phyloP scores from a whole-genome alignment of 2,113 vertebrate species.

The Myrmophylax atrothorax region DNA sequence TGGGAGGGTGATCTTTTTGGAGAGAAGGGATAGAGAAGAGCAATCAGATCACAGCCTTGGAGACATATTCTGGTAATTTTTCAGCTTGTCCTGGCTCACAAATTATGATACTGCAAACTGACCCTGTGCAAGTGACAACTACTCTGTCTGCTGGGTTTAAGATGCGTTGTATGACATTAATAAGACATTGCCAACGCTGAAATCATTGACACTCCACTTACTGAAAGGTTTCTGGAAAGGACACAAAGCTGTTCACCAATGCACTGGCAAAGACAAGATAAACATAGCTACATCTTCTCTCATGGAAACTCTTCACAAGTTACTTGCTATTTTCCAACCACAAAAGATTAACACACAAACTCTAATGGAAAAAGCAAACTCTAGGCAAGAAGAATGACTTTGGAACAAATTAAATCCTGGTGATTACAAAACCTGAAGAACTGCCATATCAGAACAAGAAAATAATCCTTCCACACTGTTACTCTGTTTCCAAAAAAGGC shows the following conservation, averaged over 20 bases:
- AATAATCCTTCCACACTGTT: background rate
- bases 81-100: background rate
- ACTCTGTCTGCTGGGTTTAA: background rate
- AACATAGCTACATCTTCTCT: slow-evolving; percentile 42
- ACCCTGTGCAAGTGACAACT: background rate
- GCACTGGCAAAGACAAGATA: slow-evolving; percentile 18
- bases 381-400: background rate
- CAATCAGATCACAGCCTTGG: background rate
- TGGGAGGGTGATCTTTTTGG: background rate
- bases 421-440: slow-evolving; percentile 4
- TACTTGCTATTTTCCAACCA: slow-evolving; percentile 51
- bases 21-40: background rate
- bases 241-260: background rate
- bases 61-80: background rate
- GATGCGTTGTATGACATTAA: background rate
- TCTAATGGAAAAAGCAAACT: slow-evolving; percentile 18
- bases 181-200: background rate
- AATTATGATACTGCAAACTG: background rate
- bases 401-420: background rate
- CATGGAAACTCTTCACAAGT: slow-evolving; percentile 50
- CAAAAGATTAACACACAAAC: background rate
- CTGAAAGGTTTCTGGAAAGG: slow-evolving; percentile 58
- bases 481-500: slow-evolving; percentile 47
- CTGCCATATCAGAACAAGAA: background rate
- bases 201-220: slow-evolving; percentile 31